Percentiles rank a stretch among this genome's conserved stretches.
These are phyloP conservation scores for Lymantria monacha DNA, from an alignment of 2,888 invertebrate species.

Conservation along the genomic window DNA sequence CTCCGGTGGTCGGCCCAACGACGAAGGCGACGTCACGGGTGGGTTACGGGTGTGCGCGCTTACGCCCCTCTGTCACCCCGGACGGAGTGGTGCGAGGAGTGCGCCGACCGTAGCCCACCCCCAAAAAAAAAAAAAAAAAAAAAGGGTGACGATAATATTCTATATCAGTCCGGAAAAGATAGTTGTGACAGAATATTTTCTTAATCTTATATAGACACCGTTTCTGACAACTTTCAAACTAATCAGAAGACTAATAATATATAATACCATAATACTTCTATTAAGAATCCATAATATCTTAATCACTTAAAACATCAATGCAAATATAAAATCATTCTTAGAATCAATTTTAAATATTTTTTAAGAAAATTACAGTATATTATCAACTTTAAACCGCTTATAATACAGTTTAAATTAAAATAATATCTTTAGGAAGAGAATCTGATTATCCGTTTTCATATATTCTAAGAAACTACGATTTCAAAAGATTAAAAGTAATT, in stretches of 20 bases:
- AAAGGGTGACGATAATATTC: too few relatives aligned
- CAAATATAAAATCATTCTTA: conserved; percentile 10
- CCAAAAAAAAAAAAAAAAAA: too few relatives aligned
- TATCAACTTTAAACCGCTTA: not conserved
- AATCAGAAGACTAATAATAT: not conserved
- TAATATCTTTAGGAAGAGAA: conserved; percentile 1
- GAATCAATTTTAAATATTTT: conserved; percentile 9
- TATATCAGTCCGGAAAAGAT: too few relatives aligned
- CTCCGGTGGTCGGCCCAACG: too few relatives aligned
- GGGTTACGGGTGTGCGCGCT: too few relatives aligned
- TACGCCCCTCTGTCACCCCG: too few relatives aligned
- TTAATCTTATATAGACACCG: too few relatives aligned
- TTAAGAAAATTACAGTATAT: not conserved
- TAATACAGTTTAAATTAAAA: conserved; percentile 5
- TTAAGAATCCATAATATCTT: conserved; percentile 29
- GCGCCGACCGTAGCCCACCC: too few relatives aligned
- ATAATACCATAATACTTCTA: conserved; percentile 20
- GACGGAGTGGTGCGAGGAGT: too few relatives aligned
- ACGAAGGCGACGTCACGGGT: too few relatives aligned
- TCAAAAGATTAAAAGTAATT: conserved; percentile 10
- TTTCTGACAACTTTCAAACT: not conserved
- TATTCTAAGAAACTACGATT: conserved; percentile 24
- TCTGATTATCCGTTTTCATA: conserved; percentile 16
- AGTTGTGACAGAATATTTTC: too few relatives aligned
- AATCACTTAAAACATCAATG: conserved; percentile 21